These are phyloP conservation scores for Tetheella fluctuosa DNA, from an alignment of 2,888 invertebrate species.

Conservation along the genomic window DNA sequence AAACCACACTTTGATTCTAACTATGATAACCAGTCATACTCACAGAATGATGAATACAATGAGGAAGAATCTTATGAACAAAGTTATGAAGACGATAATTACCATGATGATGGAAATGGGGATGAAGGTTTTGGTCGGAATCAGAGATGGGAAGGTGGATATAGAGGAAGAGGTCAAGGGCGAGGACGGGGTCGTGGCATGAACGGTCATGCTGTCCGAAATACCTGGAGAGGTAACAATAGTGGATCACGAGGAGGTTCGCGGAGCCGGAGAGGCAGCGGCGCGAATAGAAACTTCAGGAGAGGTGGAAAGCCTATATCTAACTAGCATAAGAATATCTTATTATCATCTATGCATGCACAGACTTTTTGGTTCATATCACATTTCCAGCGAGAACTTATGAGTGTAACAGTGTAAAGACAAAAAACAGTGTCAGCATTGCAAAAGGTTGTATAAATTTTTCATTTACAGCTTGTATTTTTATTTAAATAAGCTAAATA, in stretches of 20 bases:
- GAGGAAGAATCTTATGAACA: slow-evolving; percentile 60
- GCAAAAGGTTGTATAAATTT: slow-evolving; percentile 78
- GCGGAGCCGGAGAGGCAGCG: slow-evolving; percentile 63
- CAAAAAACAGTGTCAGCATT: slow-evolving; percentile 62
- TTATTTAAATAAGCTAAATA: slow-evolving; percentile 61
- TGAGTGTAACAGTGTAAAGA: slow-evolving; percentile 70
- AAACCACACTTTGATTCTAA: slow-evolving; percentile 67
- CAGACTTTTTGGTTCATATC: slow-evolving; percentile 55
- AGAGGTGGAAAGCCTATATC: slow-evolving; percentile 69
- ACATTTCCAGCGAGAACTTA: slow-evolving; percentile 52
- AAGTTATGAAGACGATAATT: slow-evolving; percentile 57
- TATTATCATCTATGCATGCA: slow-evolving; percentile 32
- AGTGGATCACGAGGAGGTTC: slow-evolving; percentile 57
- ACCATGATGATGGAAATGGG: slow-evolving; percentile 59
- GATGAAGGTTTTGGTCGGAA: slow-evolving; percentile 58
- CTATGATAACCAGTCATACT: slow-evolving; percentile 63
- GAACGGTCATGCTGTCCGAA: slow-evolving; percentile 71
- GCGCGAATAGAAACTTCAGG: slow-evolving; percentile 65
- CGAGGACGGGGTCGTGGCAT: slow-evolving; percentile 74
- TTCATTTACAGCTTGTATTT: slow-evolving; percentile 74
- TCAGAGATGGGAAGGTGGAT: slow-evolving; percentile 69
- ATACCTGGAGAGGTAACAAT: slow-evolving; percentile 55
- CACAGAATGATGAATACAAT: slow-evolving; percentile 66
- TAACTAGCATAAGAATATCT: slow-evolving; percentile 54
- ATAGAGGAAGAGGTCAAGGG: slow-evolving; percentile 56